Evolutionary conservation across 2,888 invertebrate genomes (phyloP).

Genomic region (Malthinus seriepunctatus): DNA sequence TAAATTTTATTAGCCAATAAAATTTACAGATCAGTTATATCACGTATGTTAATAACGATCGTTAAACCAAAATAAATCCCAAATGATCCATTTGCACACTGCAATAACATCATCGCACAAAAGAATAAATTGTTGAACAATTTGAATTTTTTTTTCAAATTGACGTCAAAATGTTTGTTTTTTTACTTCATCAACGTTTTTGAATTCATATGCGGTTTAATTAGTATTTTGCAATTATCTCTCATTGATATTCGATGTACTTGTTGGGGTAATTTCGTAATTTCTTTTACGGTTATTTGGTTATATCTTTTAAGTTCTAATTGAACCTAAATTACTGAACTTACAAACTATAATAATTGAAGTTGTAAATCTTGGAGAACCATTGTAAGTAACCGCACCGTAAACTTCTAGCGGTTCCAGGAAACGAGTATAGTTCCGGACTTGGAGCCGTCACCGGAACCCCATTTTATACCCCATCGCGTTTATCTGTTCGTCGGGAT

Average conservation of each 20-base stretch:
- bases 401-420: slow-evolving; percentile 41
- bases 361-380: slow-evolving; percentile 32
- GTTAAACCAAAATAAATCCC: slow-evolving; percentile 20
- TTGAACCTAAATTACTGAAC: slow-evolving; percentile 26
- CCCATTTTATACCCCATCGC: slow-evolving; percentile 45
- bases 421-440: slow-evolving; percentile 48
- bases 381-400: slow-evolving; percentile 38
- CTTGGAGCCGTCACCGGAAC: slow-evolving; percentile 43
- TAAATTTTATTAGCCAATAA: slow-evolving; percentile 18
- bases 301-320: slow-evolving; percentile 14
- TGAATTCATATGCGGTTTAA: not conserved
- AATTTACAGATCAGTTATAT: slow-evolving; percentile 14
- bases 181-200: not conserved
- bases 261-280: not conserved
- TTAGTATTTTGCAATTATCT: not conserved
- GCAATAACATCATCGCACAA: slow-evolving; percentile 12
- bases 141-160: slow-evolving; percentile 9
- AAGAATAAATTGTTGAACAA: slow-evolving; percentile 14
- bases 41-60: slow-evolving; percentile 20
- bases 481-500: slow-evolving; percentile 40
- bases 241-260: not conserved
- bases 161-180: not conserved
- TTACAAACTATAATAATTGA: slow-evolving; percentile 30
- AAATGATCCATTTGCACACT: slow-evolving; percentile 20
- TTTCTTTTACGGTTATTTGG: not conserved